phyloP scores from a whole-genome alignment of 1,140 invertebrate genomes.

The Drosophila bocqueti region DNA sequence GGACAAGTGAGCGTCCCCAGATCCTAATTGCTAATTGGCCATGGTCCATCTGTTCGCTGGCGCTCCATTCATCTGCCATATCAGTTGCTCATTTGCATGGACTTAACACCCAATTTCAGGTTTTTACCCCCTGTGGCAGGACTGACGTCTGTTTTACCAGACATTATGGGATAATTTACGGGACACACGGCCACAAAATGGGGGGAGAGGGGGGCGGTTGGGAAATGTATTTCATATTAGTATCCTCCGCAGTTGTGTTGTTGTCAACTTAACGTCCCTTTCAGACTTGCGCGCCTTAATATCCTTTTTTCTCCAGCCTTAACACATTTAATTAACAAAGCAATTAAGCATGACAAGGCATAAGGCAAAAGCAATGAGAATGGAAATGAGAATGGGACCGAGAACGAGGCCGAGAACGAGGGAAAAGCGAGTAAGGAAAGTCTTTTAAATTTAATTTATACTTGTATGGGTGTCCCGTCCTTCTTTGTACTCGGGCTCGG shows the following conservation, averaged over 20 bases:
- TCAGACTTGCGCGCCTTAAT: conserved; percentile 62
- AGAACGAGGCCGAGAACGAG: conserved; percentile 5
- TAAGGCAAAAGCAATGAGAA: conserved; percentile 65
- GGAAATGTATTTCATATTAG: conserved; percentile 75
- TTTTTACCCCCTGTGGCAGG: not conserved
- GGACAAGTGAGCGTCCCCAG: not conserved
- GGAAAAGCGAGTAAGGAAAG: conserved; percentile 49
- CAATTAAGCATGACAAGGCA: conserved; percentile 81
- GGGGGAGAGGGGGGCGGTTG: not conserved
- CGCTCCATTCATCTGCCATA: conserved; percentile 40
- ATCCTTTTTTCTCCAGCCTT: conserved; percentile 71
- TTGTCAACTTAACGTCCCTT: conserved; percentile 80
- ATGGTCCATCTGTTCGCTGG: conserved; percentile 22
- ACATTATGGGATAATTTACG: conserved; percentile 77
- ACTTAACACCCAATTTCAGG: conserved; percentile 64
- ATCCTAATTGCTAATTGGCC: conserved; percentile 46
- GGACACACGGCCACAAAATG: conserved; percentile 20
- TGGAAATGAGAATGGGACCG: conserved; percentile 36
- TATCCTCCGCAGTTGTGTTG: conserved; percentile 52
- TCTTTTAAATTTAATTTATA: conserved; percentile 79
- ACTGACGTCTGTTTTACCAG: conserved; percentile 38
- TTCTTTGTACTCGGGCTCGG: conserved; percentile 20
- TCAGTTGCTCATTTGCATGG: conserved; percentile 68
- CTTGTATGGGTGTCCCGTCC: conserved; percentile 21
- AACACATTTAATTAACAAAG: conserved; percentile 83